These are phyloP conservation scores for Hemitrygon akajei DNA, from an alignment of 2,797 vertebrate species.

Conservation along the genomic window DNA sequence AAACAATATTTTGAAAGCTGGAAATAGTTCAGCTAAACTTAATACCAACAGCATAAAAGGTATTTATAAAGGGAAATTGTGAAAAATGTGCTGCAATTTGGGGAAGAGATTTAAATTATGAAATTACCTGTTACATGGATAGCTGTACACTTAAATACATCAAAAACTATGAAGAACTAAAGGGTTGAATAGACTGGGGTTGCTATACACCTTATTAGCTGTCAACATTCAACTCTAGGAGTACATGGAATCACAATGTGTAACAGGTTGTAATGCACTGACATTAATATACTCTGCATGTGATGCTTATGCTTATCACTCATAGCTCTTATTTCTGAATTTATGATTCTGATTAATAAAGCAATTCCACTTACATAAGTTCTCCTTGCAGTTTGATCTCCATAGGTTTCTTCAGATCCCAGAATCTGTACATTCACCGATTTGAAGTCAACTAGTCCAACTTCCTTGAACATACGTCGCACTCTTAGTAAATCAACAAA, in stretches of 20 bases:
- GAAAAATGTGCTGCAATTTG: background rate
- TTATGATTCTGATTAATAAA: background rate
- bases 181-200: too few species aligned
- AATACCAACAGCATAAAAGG: background rate
- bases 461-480: constrained; percentile 64
- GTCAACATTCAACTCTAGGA: too few species aligned
- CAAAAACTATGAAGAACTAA: background rate
- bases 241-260: too few species aligned
- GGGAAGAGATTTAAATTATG: background rate
- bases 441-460: constrained; percentile 69
- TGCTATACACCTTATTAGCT: too few species aligned
- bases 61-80: background rate
- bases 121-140: background rate
- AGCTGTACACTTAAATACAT: background rate
- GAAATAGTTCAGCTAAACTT: background rate
- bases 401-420: constrained; percentile 76
- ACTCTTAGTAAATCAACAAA: constrained; percentile 53
- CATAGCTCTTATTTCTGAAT: too few species aligned
- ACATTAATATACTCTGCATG: too few species aligned
- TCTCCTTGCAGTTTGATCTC: constrained; percentile 56
- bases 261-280: too few species aligned
- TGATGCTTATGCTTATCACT: too few species aligned
- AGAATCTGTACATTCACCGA: constrained; percentile 72
- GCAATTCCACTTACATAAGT: constrained; percentile 54
- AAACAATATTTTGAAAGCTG: background rate